A percentile compares a stretch with the other conserved stretches of the same genome.
These are phyloP conservation scores for Falco cherrug DNA, from an alignment of 2,797 vertebrate species.

Conservation along the genomic window DNA sequence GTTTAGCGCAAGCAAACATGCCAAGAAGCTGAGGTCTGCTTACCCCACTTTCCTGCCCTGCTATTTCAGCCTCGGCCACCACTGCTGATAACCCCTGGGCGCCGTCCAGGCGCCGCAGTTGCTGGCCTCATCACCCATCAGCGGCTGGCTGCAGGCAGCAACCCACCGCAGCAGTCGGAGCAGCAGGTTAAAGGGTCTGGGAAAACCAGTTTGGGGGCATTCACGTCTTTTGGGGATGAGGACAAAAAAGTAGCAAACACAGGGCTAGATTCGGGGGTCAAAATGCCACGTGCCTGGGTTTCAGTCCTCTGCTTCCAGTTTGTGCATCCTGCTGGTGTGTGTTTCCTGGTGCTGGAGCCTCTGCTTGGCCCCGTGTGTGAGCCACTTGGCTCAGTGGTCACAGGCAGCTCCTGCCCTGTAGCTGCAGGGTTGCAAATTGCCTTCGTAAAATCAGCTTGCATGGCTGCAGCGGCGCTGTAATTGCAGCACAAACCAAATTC, in stretches of 20 bases:
- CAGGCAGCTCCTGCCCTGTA: neutral
- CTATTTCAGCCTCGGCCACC: neutral
- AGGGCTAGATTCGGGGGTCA: accelerated
- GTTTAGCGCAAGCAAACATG: conserved; percentile 65
- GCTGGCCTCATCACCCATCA: neutral
- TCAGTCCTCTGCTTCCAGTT: neutral
- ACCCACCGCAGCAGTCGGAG: accelerated
- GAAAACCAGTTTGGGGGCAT: neutral
- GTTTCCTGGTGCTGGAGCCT: neutral
- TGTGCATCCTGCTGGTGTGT: neutral
- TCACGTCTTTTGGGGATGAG: neutral
- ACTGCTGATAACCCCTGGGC: conserved; percentile 47
- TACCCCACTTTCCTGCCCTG: neutral
- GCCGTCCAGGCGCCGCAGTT: neutral
- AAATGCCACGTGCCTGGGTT: accelerated
- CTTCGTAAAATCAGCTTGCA: accelerated
- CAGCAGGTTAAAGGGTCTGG: neutral
- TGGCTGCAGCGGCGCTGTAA: accelerated
- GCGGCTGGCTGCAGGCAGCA: neutral
- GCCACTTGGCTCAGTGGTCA: neutral
- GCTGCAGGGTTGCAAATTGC: neutral
- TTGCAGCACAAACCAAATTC: too few relatives aligned
- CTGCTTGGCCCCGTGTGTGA: neutral
- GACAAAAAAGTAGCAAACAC: neutral
- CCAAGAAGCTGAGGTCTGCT: conserved; percentile 22